Conservation (phyloP, 2,797 vertebrate genomes). For the Pagetopsis macropterus region DNA sequence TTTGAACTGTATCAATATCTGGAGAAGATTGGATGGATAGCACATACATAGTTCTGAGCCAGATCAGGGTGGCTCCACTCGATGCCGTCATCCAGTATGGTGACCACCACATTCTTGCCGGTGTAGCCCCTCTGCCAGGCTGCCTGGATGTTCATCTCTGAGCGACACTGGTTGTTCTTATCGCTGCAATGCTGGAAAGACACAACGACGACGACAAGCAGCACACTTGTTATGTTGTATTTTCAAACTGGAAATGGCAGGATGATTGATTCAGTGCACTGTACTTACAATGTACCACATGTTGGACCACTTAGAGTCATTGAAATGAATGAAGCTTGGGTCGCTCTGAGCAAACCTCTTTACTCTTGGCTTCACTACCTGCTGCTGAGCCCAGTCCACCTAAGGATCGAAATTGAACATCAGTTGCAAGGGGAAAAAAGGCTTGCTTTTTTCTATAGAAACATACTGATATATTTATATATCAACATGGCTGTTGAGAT, state of each 20-base stretch:
- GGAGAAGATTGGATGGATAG: background rate
- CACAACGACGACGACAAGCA: background rate
- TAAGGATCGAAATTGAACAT: constrained; percentile 50
- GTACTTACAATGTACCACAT: constrained; percentile 96
- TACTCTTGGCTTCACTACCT: constrained; percentile 88
- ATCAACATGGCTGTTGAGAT: no score
- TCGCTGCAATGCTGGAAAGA: constrained; percentile 74
- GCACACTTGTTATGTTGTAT: background rate
- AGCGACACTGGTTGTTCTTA: constrained; percentile 75
- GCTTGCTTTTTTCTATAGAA: background rate
- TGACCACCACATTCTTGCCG: constrained; percentile 88
- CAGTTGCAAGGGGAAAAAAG: background rate
- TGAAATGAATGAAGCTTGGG: constrained; percentile 83
- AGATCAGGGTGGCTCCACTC: constrained; percentile 92
- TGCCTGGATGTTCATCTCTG: constrained; percentile 85
- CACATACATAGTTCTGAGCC: constrained; percentile 88
- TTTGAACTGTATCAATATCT: background rate
- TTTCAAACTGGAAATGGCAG: background rate
- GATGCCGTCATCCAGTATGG: constrained; percentile 90
- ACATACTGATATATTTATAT: background rate
- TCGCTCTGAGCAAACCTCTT: constrained; percentile 84
- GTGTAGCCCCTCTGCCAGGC: constrained; percentile 91
- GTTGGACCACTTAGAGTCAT: constrained; percentile 92
- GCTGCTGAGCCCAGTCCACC: constrained; percentile 93
- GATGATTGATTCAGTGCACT: background rate